These are phyloP conservation scores for Sycon ciliatum DNA, from an alignment of 37 sponge, comb jelly and placozoan genomes.

Conservation along the genomic window DNA sequence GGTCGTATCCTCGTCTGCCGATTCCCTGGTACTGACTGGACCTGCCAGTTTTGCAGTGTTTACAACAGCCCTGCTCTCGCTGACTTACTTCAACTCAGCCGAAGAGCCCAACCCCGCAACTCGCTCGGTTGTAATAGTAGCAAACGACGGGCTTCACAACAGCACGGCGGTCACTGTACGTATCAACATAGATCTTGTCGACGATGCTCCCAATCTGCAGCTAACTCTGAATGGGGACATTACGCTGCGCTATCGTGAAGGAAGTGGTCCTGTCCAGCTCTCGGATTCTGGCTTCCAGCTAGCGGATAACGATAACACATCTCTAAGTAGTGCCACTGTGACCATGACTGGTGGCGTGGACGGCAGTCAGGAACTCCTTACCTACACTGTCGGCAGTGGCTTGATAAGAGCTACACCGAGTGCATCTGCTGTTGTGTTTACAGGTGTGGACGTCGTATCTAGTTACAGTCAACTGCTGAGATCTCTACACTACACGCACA, in stretches of 20 bases:
- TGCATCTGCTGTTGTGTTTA: too few species aligned
- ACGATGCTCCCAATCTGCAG: conserved; percentile 43
- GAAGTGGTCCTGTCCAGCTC: conserved; percentile 29
- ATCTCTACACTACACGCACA: conserved; percentile 32
- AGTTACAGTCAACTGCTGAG: too few species aligned
- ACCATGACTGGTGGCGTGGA: too few species aligned
- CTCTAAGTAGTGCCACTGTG: conserved; percentile 33
- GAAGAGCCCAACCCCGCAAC: conserved; percentile 38
- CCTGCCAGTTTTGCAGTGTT: conserved; percentile 32
- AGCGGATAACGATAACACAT: conserved; percentile 37
- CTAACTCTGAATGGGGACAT: too few species aligned
- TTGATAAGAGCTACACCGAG: too few species aligned
- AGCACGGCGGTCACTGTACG: conserved; percentile 14
- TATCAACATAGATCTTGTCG: conserved; percentile 17
- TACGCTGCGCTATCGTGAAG: conserved; percentile 40
- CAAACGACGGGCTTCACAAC: conserved; percentile 31
- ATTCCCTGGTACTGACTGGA: conserved; percentile 15
- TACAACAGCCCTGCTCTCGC: conserved; percentile 10
- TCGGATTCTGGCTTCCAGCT: conserved; percentile 16
- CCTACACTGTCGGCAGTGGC: too few species aligned
- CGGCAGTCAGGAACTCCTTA: too few species aligned
- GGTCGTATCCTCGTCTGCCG: neutral
- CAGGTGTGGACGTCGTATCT: too few species aligned
- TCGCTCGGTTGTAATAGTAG: conserved; percentile 23
- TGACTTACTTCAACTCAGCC: conserved; percentile 43